Evolutionary conservation across 53 echinoderm and acorn worm species (phyloP).

Genomic region (Echinometra lucunter): DNA sequence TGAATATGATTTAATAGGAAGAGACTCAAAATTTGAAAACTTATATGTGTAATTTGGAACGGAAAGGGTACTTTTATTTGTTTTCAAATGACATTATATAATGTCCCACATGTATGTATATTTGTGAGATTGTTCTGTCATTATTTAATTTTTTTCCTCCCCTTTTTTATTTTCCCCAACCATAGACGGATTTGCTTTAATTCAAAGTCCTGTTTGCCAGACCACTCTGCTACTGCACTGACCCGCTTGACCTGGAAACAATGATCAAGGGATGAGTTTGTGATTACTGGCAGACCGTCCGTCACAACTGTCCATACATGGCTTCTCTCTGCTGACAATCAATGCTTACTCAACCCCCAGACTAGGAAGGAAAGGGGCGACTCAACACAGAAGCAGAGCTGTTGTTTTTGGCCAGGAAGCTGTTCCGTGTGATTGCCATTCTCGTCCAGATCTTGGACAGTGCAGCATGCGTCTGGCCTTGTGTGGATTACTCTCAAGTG

Average conservation of each 20-base stretch:
- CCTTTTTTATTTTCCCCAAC: not conserved
- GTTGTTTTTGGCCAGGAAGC: slow-evolving; percentile 24
- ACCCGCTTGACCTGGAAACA: slow-evolving; percentile 9
- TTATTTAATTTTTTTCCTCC: not conserved
- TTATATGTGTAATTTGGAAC: no score
- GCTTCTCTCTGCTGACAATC: not conserved
- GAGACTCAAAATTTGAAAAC: no score
- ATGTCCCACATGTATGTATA: not conserved
- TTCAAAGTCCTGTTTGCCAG: slow-evolving; percentile 21
- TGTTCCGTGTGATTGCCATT: slow-evolving; percentile 35
- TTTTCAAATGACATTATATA: not conserved
- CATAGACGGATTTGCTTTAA: slow-evolving; percentile 57
- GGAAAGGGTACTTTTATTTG: not conserved
- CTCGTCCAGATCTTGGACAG: not conserved
- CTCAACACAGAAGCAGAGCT: slow-evolving; percentile 7
- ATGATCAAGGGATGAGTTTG: slow-evolving; percentile 55
- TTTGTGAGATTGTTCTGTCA: not conserved
- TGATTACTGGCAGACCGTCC: slow-evolving; percentile 38
- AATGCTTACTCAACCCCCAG: not conserved
- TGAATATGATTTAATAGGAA: no score
- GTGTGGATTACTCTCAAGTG: slow-evolving; percentile 23
- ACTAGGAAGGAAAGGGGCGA: slow-evolving; percentile 53
- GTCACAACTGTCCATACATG: not conserved
- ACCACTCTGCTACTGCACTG: not conserved
- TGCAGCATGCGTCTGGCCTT: not conserved